Base-by-base conservation (phyloP, 2,797 vertebrate genomes). In the Thripadectes ignobilis region DNA sequence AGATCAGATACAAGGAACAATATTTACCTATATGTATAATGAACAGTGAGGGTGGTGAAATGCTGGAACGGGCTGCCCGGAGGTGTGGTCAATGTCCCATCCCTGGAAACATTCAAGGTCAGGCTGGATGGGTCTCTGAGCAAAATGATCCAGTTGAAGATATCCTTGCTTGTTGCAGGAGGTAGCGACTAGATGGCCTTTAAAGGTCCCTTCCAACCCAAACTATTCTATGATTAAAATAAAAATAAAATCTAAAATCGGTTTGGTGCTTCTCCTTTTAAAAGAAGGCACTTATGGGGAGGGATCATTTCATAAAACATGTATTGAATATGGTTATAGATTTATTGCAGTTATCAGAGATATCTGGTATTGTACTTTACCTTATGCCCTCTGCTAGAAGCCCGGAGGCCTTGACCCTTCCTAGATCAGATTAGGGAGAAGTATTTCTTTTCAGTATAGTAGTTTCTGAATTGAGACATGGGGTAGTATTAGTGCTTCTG, bases 131-230 rank as follows among this genome's bases (percentile, higher is more conserved):
- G 19, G 13, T 5, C 7, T 69, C 43, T 73, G n/a, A 68, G 32
- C 14, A 76, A 24, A 34, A 14, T 84, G 18, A 8, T 81, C 6
- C 36, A 17, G 12, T 17, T 71, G 61, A 87, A 81, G 52, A 30
- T 77, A 15, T 54, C 23, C 12, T 39, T 59, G 34, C 18, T 54
- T 0, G 0, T 18, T 62, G 23, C 26, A 34, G 24, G 23, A 13
- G 4, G 36, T 51, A 61, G 72, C 11, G 30, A 15, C 30, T 75
- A 61, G 26, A 13, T 69, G 51, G 20, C 8, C 20, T 69, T 81
- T 58, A 46, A 55, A 79, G 18, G 39, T n/a, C 10, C 19, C 54
- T 75, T 91, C n/a, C 30, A 75, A 11, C 32, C 8, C 30, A 51
- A 71, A 38, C 18, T 41, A 12, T 30, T 61, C 20, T 57, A 4